Percentiles rank a stretch among this genome's conserved stretches.
Conservation (phyloP, 2,113 vertebrate species). For the Rhea pennata region DNA sequence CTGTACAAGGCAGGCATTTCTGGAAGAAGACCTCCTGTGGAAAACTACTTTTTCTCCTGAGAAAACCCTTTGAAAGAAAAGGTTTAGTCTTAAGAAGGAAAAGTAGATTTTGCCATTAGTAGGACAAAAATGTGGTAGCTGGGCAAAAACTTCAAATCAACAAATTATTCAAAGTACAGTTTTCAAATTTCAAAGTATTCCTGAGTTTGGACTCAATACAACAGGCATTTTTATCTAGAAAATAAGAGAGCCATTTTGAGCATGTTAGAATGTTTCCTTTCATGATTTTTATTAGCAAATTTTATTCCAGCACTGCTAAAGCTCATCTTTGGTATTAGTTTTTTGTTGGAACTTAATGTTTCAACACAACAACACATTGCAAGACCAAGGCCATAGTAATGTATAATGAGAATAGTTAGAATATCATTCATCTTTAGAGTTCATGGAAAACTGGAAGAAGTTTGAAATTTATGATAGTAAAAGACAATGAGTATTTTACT, state of each 20-base stretch:
- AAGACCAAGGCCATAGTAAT: neutral
- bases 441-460: neutral
- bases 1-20: neutral
- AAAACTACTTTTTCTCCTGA: neutral
- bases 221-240: neutral
- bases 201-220: neutral
- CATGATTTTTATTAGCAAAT: neutral
- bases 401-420: neutral
- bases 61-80: neutral
- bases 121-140: neutral
- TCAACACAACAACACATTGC: neutral
- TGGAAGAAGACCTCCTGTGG: neutral
- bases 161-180: neutral
- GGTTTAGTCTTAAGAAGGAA: neutral
- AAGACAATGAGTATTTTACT: constrained; percentile 44
- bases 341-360: neutral
- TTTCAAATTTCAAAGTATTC: neutral
- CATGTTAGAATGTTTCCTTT: neutral
- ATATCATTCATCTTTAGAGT: neutral
- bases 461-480: constrained; percentile 18
- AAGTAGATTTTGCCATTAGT: neutral
- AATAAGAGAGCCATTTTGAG: neutral
- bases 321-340: neutral
- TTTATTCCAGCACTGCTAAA: neutral
- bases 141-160: neutral